These are phyloP conservation scores for Anagrus nilaparvatae DNA, from an alignment of 1,140 invertebrate species.

Conservation along the genomic window DNA sequence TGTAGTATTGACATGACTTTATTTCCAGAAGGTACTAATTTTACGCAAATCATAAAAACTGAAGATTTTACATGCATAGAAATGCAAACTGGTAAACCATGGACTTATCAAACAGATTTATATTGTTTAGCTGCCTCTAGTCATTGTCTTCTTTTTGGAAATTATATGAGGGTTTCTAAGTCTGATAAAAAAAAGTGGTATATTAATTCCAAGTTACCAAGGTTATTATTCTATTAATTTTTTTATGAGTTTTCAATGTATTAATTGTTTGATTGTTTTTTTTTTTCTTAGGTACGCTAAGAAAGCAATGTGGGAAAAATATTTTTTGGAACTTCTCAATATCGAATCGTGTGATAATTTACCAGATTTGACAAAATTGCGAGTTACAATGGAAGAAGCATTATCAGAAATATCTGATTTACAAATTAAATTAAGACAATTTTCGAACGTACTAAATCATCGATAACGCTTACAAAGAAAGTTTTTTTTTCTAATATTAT, in stretches of 20 bases:
- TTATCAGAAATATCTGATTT: constrained; percentile 31
- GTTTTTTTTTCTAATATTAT: constrained; percentile 17
- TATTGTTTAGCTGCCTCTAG: constrained; percentile 79
- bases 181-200: constrained; percentile 54
- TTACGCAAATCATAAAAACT: constrained; percentile 61
- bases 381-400: constrained; percentile 50
- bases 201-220: constrained; percentile 55
- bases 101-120: constrained; percentile 89
- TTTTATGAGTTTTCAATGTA: constrained; percentile 1
- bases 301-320: constrained; percentile 51
- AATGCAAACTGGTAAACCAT: constrained; percentile 76
- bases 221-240: constrained; percentile 34
- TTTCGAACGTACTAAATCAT: constrained; percentile 39
- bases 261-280: constrained; percentile 18
- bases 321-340: constrained; percentile 56
- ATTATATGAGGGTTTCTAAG: constrained; percentile 75
- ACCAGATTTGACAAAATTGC: constrained; percentile 53
- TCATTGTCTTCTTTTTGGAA: constrained; percentile 74
- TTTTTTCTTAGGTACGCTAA: constrained; percentile 49
- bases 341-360: constrained; percentile 57
- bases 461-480: constrained; percentile 37
- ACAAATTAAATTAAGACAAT: constrained; percentile 30
- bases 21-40: constrained; percentile 68
- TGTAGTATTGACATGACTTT: constrained; percentile 81
- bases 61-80: constrained; percentile 75